Evolutionary conservation across 64 coral and sea anemone genomes (phyloP).

Genomic region (Astreopora myriophthalma): DNA sequence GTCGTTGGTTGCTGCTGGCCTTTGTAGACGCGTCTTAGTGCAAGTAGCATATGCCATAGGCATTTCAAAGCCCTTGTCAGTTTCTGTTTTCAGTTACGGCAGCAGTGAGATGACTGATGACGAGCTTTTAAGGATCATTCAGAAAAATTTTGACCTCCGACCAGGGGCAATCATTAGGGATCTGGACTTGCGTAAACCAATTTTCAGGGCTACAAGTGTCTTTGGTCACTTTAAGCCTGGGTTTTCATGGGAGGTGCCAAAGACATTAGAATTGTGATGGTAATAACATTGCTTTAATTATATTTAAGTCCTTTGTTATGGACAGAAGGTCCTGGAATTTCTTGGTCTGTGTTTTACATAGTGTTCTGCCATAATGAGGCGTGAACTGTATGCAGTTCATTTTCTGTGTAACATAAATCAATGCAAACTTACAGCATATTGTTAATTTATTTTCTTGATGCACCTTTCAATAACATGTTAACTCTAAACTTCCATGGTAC

Average conservation of each 20-base stretch:
- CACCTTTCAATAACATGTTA: too few relatives aligned
- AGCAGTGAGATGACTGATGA: constrained; percentile 79
- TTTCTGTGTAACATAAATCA: too few relatives aligned
- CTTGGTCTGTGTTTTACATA: too few relatives aligned
- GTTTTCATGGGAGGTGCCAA: constrained; percentile 83
- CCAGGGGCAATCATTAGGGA: constrained; percentile 88
- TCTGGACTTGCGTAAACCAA: constrained; percentile 80
- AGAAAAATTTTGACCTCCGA: constrained; percentile 90
- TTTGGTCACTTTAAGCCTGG: constrained; percentile 97
- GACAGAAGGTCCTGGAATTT: neutral
- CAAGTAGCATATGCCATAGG: constrained; percentile 91
- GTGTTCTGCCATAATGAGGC: too few relatives aligned
- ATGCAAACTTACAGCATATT: too few relatives aligned
- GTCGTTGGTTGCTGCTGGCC: constrained; percentile 83
- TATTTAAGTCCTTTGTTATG: neutral
- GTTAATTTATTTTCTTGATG: too few relatives aligned
- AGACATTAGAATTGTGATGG: constrained; percentile 62
- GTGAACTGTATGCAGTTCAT: too few relatives aligned
- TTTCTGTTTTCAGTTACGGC: constrained; percentile 89
- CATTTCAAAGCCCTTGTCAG: constrained; percentile 80
- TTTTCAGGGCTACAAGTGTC: constrained; percentile 80
- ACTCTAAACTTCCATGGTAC: too few relatives aligned
- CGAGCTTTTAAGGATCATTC: constrained; percentile 68
- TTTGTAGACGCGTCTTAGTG: constrained; percentile 72
- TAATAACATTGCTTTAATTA: neutral